Evolutionary conservation across 2,797 vertebrate species (phyloP), one percentile per base, ranked within the genome.

Genomic region (Apogon hyalosoma): DNA sequence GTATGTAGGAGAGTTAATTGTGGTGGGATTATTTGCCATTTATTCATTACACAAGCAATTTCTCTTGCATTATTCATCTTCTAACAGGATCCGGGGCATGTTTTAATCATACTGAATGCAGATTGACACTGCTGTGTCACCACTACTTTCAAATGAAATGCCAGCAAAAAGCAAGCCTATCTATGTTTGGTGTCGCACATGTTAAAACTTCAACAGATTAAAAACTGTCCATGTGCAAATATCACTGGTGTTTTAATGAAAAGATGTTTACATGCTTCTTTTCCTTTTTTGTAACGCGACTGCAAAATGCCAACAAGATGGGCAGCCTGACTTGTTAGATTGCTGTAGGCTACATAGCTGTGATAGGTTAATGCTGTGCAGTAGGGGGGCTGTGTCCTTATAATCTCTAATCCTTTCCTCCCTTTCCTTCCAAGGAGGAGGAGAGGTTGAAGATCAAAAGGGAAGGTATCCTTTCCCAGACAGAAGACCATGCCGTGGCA

Each of bases 41-140:
- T 92, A 92, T 92, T 91, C 90, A 92, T 89, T 85, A 85, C 86
- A 75, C 83, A 90, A 91, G 87, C 90, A 88, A 82, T 87, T 91
- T 92, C 82, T 79, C 80, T 65, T 83, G 83, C 84, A 91, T 92
- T 94, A 93, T 93, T 93, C 90, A 91, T 85, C 83, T 75, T 90
- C 77, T 73, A 73, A 88, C 85, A 87, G 85, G 80, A 92, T 85
- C 75, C 75, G 53, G 85, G 81, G 68, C 87, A 85, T 91, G 90
- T 92, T 93, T 94, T 91, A 93, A 92, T 94, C 88, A 91, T 84
- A 75, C 43, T 79, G 82, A 83, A 88, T 80, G 77, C 88, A 82
- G 89, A 93, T 84, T 88, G 90, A 92, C 89, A 88, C 79, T 85
- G 81, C 86, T 85, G 88, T 87, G 89, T 90, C 88, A 90, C 85